These are phyloP conservation scores for Dryadula phaetusa DNA, from an alignment of 2,888 invertebrate species.

Conservation along the genomic window DNA sequence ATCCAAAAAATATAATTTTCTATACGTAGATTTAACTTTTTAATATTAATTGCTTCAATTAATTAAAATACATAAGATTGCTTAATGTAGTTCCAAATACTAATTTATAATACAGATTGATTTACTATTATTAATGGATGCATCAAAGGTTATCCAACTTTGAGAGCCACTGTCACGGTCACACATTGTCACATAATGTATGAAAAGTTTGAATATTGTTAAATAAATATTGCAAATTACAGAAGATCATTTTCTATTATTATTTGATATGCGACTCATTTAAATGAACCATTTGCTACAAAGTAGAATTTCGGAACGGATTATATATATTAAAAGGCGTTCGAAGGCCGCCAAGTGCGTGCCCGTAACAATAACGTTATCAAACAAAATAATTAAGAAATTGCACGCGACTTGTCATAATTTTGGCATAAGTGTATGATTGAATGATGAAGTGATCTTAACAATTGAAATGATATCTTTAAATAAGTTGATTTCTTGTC, in stretches of 20 bases:
- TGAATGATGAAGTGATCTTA: neutral
- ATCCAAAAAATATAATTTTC: no score
- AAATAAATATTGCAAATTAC: neutral
- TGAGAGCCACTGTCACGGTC: neutral
- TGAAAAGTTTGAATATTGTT: neutral
- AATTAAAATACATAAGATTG: no score
- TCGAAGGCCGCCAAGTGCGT: conserved; percentile 48
- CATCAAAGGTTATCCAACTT: neutral
- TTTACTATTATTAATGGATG: neutral
- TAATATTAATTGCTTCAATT: no score
- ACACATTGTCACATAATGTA: no score
- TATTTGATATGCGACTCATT: neutral
- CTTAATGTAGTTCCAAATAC: neutral
- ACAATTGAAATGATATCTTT: no score
- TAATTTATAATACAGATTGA: neutral
- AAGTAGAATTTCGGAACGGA: conserved; percentile 17
- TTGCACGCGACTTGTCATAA: conserved; percentile 43
- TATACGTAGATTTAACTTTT: no score
- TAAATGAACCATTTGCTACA: neutral
- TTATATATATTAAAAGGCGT: conserved; percentile 47
- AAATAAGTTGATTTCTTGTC: no score
- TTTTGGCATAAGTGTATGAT: no score
- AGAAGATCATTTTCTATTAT: neutral
- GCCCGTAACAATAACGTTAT: conserved; percentile 44
- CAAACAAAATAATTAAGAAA: conserved; percentile 42